A percentile compares a stretch with the other conserved stretches of the same genome.
Conservation (phyloP, 2,888 invertebrate species). For the Odontothrips loti region DNA sequence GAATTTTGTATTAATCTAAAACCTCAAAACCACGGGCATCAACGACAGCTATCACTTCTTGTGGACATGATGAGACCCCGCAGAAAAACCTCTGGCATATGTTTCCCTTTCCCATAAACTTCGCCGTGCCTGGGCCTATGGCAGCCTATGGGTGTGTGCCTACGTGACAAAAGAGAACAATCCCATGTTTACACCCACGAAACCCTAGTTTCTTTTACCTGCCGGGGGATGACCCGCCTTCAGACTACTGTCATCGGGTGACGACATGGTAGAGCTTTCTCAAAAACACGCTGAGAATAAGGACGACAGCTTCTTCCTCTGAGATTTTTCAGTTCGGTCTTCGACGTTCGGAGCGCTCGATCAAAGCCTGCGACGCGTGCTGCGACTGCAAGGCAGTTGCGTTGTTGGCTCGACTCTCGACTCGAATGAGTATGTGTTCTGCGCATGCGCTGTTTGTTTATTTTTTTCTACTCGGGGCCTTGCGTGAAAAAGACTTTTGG, state of each 20-base stretch:
- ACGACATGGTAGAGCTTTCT: slow-evolving; percentile 46
- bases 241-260: slow-evolving; percentile 63
- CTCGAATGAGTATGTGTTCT: too few relatives aligned
- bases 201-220: slow-evolving; percentile 55
- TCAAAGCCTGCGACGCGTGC: too few relatives aligned
- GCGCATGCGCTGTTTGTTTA: too few relatives aligned
- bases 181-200: slow-evolving; percentile 41
- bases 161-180: slow-evolving; percentile 28
- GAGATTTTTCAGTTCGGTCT: too few relatives aligned
- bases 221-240: slow-evolving; percentile 89
- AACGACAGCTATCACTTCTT: background rate
- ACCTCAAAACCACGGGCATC: too few relatives aligned
- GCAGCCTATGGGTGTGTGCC: background rate
- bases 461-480: too few relatives aligned
- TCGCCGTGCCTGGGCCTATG: too few relatives aligned
- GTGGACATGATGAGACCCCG: background rate
- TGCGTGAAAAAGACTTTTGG: too few relatives aligned
- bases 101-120: background rate
- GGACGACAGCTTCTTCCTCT: too few relatives aligned
- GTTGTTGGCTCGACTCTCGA: too few relatives aligned
- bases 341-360: too few relatives aligned
- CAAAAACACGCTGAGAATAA: background rate
- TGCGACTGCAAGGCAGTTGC: too few relatives aligned
- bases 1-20: background rate
- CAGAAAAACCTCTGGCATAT: slow-evolving; percentile 31